phyloP scores from a whole-genome alignment of 2,797 vertebrate species.

The Myotis myotis region DNA sequence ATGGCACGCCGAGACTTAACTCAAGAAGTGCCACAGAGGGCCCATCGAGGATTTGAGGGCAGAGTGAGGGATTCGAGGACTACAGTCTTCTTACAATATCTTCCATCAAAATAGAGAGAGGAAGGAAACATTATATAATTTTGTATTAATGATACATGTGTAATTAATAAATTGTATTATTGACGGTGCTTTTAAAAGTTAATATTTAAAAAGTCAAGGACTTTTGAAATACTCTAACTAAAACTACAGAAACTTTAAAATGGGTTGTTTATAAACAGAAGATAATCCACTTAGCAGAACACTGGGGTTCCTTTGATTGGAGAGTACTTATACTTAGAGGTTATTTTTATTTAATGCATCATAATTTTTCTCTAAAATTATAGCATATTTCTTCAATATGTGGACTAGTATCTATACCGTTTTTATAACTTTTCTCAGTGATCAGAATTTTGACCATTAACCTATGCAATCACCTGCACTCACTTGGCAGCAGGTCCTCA shows the following conservation, averaged over 20 bases:
- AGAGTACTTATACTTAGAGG: neutral
- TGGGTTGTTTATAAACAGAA: neutral
- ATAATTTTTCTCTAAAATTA: neutral
- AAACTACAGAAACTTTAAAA: slow-evolving; percentile 13
- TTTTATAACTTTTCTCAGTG: neutral
- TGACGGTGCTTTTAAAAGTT: slow-evolving; percentile 1
- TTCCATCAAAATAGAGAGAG: neutral
- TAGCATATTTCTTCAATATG: neutral
- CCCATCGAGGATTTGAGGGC: neutral
- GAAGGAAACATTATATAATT: neutral
- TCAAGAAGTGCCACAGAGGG: neutral
- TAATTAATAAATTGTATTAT: neutral
- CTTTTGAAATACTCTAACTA: neutral
- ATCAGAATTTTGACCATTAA: neutral
- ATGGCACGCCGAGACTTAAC: neutral
- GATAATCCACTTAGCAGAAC: neutral
- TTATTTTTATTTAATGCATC: neutral
- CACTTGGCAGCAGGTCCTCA: neutral
- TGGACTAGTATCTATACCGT: neutral
- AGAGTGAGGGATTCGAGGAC: neutral
- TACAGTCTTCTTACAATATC: neutral
- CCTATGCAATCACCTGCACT: neutral
- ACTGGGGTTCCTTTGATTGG: neutral
- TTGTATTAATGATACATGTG: no score
- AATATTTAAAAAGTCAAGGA: neutral